Conservation (phyloP, 2,113 vertebrate genomes). For the Siniperca knerii region DNA sequence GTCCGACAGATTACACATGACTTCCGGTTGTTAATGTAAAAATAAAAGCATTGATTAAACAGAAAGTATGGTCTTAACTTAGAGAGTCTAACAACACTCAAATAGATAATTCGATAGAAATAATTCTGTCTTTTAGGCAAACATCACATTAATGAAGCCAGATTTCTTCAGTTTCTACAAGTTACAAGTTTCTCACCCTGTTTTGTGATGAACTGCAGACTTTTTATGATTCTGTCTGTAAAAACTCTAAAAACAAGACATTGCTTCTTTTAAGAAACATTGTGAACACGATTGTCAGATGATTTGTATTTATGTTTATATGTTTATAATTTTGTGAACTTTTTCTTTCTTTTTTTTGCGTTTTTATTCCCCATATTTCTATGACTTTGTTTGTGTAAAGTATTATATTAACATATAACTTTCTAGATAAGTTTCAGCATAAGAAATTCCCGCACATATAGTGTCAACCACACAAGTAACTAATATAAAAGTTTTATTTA, state of each 20-base stretch:
- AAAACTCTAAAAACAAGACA: not conserved
- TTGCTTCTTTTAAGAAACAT: not conserved
- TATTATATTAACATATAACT: no score
- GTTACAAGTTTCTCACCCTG: not conserved
- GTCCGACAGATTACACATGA: fast-evolving
- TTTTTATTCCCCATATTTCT: no score
- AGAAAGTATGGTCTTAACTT: not conserved
- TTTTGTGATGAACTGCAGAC: not conserved
- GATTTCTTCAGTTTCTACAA: not conserved
- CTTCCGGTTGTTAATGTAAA: conserved; percentile 47
- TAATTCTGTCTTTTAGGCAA: not conserved
- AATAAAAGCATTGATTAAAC: conserved; percentile 29
- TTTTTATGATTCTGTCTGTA: not conserved
- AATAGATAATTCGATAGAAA: not conserved
- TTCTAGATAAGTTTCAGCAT: no score
- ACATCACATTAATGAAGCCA: not conserved
- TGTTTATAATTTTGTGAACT: not conserved
- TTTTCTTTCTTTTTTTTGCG: not conserved
- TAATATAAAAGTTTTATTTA: no score
- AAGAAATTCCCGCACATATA: no score
- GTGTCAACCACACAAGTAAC: no score
- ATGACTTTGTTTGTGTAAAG: no score
- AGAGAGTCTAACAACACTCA: no score
- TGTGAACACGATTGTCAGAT: not conserved
- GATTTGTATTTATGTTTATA: not conserved